These are phyloP conservation scores for Poeciliopsis gracilis DNA, from an alignment of 2,797 vertebrate species.

Conservation along the genomic window DNA sequence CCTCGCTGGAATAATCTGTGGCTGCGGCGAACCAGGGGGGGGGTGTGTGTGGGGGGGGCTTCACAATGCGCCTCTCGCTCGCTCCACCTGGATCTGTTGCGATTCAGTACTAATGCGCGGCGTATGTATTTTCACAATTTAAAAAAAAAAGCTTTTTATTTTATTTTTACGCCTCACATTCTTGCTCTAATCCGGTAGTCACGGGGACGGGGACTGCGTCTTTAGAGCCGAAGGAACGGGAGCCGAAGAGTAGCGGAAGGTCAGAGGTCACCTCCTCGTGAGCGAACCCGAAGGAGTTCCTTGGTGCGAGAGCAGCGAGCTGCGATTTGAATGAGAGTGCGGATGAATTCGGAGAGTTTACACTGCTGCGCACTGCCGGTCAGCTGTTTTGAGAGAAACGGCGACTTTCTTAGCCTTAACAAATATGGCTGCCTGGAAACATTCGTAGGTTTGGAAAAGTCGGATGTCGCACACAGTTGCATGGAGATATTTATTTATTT, in stretches of 20 bases:
- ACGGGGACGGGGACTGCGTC: slow-evolving; percentile 6
- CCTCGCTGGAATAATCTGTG: slow-evolving; percentile 24
- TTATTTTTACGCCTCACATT: slow-evolving; percentile 30
- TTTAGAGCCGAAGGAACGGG: slow-evolving; percentile 11
- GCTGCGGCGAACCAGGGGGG: slow-evolving; percentile 42
- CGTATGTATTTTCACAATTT: background rate
- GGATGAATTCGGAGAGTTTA: background rate
- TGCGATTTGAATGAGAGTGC: background rate
- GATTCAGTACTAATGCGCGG: slow-evolving; percentile 29
- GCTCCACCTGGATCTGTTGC: slow-evolving; percentile 29
- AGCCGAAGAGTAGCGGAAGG: slow-evolving; percentile 18
- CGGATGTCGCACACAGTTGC: background rate
- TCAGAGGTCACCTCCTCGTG: slow-evolving; percentile 61
- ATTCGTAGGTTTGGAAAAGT: background rate
- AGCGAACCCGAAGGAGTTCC: slow-evolving; percentile 60
- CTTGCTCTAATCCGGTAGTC: slow-evolving; percentile 23
- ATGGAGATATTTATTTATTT: background rate
- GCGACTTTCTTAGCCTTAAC: background rate
- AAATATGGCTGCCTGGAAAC: background rate
- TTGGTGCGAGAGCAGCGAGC: slow-evolving; percentile 30
- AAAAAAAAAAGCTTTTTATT: background rate
- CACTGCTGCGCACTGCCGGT: background rate
- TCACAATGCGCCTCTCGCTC: slow-evolving; percentile 17
- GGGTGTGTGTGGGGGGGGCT: background rate
- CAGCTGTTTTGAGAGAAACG: background rate